Conservation (phyloP, 2,113 vertebrate species). For the Grus americana region DNA sequence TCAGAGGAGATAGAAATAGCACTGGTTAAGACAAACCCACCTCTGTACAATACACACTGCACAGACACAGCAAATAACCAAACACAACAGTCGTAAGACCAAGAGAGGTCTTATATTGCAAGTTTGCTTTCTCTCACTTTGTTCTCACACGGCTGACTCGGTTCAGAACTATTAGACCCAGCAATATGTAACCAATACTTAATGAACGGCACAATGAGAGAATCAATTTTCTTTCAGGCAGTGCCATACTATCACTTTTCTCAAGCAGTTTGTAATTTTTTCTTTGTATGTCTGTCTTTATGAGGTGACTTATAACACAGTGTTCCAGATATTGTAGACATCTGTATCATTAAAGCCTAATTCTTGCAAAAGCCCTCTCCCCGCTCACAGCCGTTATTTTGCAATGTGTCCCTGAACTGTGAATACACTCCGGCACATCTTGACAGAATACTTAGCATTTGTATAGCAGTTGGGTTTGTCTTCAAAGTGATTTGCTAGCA, state of each 20-base stretch:
- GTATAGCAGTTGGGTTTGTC: neutral
- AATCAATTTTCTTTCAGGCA: neutral
- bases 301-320: neutral
- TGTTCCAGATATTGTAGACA: neutral
- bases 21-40: neutral
- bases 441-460: neutral
- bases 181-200: neutral
- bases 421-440: neutral
- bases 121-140: neutral
- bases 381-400: neutral
- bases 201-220: neutral
- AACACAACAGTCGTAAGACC: rapidly evolving
- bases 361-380: neutral
- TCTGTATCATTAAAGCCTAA: neutral
- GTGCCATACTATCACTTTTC: neutral
- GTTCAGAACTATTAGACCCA: neutral
- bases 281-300: neutral
- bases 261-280: neutral
- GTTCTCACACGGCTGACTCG: neutral
- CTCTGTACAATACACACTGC: neutral
- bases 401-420: neutral
- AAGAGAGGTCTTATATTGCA: neutral
- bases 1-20: neutral
- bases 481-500: conserved; percentile 6
- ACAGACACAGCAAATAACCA: neutral